Evolutionary conservation across 2,888 invertebrate species (phyloP), one percentile per base, ranked within the genome.

Genomic region (Archips xylosteana): DNA sequence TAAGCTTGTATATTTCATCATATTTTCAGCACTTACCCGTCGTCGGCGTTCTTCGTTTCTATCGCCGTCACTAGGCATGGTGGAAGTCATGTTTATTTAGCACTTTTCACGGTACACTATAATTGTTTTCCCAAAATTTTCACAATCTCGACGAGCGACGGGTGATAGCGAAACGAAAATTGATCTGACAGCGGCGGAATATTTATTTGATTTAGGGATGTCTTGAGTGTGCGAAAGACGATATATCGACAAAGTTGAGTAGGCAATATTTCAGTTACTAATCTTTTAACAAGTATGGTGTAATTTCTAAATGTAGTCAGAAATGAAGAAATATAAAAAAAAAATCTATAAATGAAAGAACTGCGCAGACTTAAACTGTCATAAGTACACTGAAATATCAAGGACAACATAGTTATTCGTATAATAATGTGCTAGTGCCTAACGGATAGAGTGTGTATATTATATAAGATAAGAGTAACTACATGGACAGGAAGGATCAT

Each of bases 11-110:
- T 68, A n/a, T 69, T 74, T 69, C 73, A 60, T 59, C 60, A 63
- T 42, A 63, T 47, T 69, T 71, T 64, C 67, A 23, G 32, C 63
- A 81, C 90, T 85, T 82, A 95, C 95, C 86, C 94, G 88, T 70
- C 94, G 93, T 70, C 95, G 91, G 57, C 95, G 90, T 80, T 95
- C 94, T 66, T 94, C 93, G 70, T 91, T 94, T 77, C 88, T 89
- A 77, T 92, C 94, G 57, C 85, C 86, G 47, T 92, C 94, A 57
- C 85, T 86, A 49, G 94, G 89, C 78, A 89, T 77, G 23, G 92
- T 87, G 47, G 92, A 90, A 70, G 92, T 88, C 92, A 92, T 91
- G 65, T 73, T 83, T 59, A 15, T 61, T 59, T 61, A 45, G n/a
- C 42, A 51, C 64, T 64, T 49, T 69, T 64, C n/a, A 36, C 49